These are phyloP conservation scores for Cherax quadricarinatus DNA, from an alignment of 1,140 invertebrate species.

Conservation along the genomic window DNA sequence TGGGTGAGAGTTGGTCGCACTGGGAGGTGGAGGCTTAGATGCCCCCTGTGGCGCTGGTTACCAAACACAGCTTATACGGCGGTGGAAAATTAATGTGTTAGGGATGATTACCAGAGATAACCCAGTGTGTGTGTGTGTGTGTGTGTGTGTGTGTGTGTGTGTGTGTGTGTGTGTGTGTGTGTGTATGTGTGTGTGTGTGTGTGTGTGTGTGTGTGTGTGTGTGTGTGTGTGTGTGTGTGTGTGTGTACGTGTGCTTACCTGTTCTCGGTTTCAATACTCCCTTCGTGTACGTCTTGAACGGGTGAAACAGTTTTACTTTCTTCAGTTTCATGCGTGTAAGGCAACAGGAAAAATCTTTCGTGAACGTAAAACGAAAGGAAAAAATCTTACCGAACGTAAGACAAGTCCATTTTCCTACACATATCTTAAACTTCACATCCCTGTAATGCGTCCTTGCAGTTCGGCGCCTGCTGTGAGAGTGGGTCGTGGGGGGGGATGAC, in stretches of 20 bases:
- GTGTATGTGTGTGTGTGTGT: conserved; percentile 34
- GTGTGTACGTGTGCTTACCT: background rate
- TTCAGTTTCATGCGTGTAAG: too few species aligned
- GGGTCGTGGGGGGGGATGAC: too few species aligned
- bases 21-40: background rate
- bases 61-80: conserved; percentile 56
- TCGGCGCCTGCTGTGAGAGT: too few species aligned
- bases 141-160: conserved; percentile 32
- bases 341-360: too few species aligned
- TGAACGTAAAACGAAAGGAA: too few species aligned
- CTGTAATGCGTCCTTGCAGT: too few species aligned
- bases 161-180: conserved; percentile 20
- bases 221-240: conserved; percentile 27
- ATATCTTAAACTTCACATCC: too few species aligned
- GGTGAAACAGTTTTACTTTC: too few species aligned
- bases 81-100: conserved; percentile 69
- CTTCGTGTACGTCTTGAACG: too few species aligned
- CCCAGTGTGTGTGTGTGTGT: background rate
- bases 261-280: background rate
- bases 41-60: conserved; percentile 52
- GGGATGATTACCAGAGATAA: conserved; percentile 62
- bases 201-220: conserved; percentile 49
- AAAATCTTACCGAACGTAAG: too few species aligned
- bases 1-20: conserved; percentile 2
- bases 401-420: too few species aligned